These are phyloP conservation scores for Murina feae DNA, from an alignment of 2,113 vertebrate species.

Conservation along the genomic window DNA sequence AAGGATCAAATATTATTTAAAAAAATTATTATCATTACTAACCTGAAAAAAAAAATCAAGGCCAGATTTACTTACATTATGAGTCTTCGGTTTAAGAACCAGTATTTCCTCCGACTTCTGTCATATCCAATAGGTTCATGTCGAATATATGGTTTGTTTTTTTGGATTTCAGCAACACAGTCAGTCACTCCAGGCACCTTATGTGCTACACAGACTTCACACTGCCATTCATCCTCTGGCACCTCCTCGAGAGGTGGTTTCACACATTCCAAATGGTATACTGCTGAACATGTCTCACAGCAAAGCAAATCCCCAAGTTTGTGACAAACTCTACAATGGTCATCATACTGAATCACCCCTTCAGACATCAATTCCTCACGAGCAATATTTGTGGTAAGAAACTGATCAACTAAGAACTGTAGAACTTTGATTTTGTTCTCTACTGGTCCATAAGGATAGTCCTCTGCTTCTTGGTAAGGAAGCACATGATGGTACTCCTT, in stretches of 20 bases:
- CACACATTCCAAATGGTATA: constrained; percentile 98
- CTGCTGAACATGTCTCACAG: constrained; percentile 97
- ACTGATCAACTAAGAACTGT: constrained; percentile 98
- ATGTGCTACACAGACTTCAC: constrained; percentile 96
- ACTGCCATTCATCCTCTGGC: constrained; percentile 99
- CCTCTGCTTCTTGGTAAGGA: constrained; percentile 92
- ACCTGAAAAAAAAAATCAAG: neutral
- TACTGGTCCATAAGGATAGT: constrained; percentile 94
- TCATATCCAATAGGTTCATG: constrained; percentile 98
- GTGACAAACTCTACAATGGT: constrained; percentile 98
- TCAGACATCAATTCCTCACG: constrained; percentile 98
- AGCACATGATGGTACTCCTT: constrained; percentile 93
- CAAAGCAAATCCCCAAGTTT: constrained; percentile 97
- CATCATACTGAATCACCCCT: constrained; percentile 95
- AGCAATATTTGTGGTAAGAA: constrained; percentile 97
- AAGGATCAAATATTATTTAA: no score
- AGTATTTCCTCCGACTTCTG: constrained; percentile 95
- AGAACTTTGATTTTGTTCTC: constrained; percentile 96
- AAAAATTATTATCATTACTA: no score
- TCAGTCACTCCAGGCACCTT: constrained; percentile 96
- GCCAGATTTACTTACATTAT: constrained; percentile 89
- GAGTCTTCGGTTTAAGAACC: constrained; percentile 97
- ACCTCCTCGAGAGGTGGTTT: constrained; percentile 95
- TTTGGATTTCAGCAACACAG: constrained; percentile 95
- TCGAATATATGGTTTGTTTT: constrained; percentile 94